These are phyloP conservation scores for Clarias batrachus DNA, from an alignment of 2,113 vertebrate species.

Conservation along the genomic window DNA sequence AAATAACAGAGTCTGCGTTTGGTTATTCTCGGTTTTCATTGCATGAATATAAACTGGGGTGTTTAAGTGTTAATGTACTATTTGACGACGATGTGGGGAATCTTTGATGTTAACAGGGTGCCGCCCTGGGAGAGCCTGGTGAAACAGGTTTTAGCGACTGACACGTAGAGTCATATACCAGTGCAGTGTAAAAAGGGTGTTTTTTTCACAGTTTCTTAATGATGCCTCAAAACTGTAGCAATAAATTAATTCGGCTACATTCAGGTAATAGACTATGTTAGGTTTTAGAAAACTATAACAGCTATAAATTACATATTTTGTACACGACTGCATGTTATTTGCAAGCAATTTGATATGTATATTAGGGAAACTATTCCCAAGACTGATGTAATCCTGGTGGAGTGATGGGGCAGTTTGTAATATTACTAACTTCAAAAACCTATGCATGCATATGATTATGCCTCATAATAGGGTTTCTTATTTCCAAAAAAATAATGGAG, in stretches of 20 bases:
- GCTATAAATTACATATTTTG: background rate
- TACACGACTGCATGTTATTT: background rate
- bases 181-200: background rate
- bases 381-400: background rate
- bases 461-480: background rate
- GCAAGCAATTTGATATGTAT: background rate
- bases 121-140: background rate
- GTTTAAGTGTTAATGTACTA: background rate
- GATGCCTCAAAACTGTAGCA: background rate
- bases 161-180: background rate
- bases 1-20: background rate
- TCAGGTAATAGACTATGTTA: background rate
- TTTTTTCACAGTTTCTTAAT: background rate
- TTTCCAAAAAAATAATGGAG: background rate
- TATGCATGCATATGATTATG: background rate
- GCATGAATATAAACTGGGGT: background rate
- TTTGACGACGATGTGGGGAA: background rate
- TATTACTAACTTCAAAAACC: background rate
- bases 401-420: background rate
- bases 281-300: background rate
- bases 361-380: background rate
- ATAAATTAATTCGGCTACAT: background rate
- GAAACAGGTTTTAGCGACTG: conserved; percentile 8
- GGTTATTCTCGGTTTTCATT: background rate
- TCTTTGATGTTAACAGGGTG: background rate